These are phyloP conservation scores for Tachuris rubrigastra DNA, from an alignment of 2,113 vertebrate genomes.

Conservation along the genomic window DNA sequence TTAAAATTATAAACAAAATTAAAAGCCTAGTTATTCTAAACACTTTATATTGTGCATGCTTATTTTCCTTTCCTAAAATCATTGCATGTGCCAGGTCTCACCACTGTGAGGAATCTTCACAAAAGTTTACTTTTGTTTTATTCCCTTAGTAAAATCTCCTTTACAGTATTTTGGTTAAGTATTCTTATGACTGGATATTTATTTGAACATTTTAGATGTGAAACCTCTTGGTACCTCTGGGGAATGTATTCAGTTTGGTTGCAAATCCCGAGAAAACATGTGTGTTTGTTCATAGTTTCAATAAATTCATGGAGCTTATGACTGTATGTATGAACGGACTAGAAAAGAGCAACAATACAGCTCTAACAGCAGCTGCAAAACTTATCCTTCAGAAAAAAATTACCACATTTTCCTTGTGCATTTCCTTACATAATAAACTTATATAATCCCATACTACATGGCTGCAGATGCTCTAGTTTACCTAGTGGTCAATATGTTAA, in stretches of 20 bases:
- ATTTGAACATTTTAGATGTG: not conserved
- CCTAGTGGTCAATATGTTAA: not conserved
- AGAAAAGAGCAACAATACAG: not conserved
- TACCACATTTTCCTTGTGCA: not conserved
- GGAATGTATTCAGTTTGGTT: not conserved
- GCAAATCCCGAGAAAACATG: not conserved
- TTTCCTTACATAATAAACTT: not conserved
- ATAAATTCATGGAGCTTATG: not conserved
- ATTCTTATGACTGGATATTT: not conserved
- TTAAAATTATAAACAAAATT: not conserved
- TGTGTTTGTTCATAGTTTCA: not conserved
- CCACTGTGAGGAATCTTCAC: not conserved
- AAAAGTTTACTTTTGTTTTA: not conserved
- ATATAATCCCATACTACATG: not conserved
- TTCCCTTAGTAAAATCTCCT: not conserved
- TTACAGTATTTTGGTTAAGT: not conserved
- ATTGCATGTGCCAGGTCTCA: not conserved
- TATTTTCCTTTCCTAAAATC: constrained; percentile 6
- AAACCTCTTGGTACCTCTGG: not conserved
- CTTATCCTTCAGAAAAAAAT: not conserved
- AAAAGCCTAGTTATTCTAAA: not conserved
- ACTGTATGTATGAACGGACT: not conserved
- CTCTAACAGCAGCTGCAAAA: not conserved
- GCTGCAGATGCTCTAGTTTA: not conserved
- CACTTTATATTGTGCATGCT: not conserved